Base-by-base conservation (phyloP, 2,888 invertebrate species). In the Pharmacophagus antenor region DNA sequence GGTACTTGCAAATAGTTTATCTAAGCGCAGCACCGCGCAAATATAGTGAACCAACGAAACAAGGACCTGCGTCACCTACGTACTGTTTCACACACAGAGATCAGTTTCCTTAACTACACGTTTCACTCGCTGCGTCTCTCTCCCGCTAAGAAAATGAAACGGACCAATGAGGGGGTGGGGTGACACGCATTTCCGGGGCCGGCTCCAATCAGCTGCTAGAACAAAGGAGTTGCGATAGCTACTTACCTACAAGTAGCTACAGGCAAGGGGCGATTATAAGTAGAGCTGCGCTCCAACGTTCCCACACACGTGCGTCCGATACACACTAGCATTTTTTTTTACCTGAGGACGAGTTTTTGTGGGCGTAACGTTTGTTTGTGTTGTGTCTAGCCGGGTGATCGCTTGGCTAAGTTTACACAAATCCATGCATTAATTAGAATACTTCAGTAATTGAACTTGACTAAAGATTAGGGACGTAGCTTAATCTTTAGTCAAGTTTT, bases 161-260 rank as follows among this genome's bases (percentile, higher is more conserved):
- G 87, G 88, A 90, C 91, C 91, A 91, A 91, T 91, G 88, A 86
- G 88, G 88, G 90, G 90, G 90, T 84, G 89, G 88, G 87, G 88
- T 88, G 88, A 88, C 85, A 91, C 91, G 90, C 91, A 91, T 88
- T 89, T 90, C 91, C 90, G 88, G 88, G 80, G 87, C 82, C 85
- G 84, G 85, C 89, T 91, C 91, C 91, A 91, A 91, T 91, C 91
- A 91, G 91, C 91, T 91, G 89, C 88, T 91, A 91, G 91, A 91
- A 91, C 91, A 91, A 91, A 88, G 85, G 91, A 88, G 79, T 81
- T 80, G 84, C 82, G 87, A 85, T 88, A 87, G 88, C 90, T 89
- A 89, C 88, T 89, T 82, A 83, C 84, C 81, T 87, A 88, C 82
- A 77, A 88, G 85, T 87, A 88, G 85, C 88, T 87, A 85, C 77